phyloP scores from a whole-genome alignment of 2,113 vertebrate species.

The Mixornis gularis region DNA sequence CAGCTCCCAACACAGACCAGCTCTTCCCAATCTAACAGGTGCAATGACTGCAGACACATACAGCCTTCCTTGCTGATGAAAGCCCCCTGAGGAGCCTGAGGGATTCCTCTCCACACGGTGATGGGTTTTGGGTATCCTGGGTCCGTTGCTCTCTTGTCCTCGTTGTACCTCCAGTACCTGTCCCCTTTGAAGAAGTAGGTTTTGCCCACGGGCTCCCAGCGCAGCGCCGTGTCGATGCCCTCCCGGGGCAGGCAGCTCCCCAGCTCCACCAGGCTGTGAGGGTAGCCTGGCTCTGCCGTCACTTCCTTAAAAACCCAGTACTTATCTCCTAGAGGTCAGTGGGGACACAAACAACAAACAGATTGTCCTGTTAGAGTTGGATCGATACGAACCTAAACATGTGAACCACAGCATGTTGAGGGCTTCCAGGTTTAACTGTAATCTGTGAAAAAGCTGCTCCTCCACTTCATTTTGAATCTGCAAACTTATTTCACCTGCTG shows the following conservation, averaged over 20 bases:
- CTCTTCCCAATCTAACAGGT: accelerated
- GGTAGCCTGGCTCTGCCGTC: conserved; percentile 90
- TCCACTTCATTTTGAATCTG: not conserved
- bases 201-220: conserved; percentile 94
- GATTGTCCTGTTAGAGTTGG: not conserved
- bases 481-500: not conserved
- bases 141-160: conserved; percentile 88
- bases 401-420: not conserved
- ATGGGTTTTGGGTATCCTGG: conserved; percentile 95
- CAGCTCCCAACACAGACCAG: not conserved
- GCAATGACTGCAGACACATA: conserved; percentile 66
- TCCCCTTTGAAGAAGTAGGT: conserved; percentile 98
- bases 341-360: not conserved
- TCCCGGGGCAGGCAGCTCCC: conserved; percentile 89
- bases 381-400: accelerated
- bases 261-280: conserved; percentile 89
- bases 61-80: conserved; percentile 97
- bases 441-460: not conserved
- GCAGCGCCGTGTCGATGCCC: conserved; percentile 91
- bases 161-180: conserved; percentile 97
- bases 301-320: conserved; percentile 98
- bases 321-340: conserved; percentile 81
- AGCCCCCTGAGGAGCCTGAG: conserved; percentile 90
- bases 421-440: not conserved
- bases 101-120: conserved; percentile 92